A percentile compares a stretch with the other conserved stretches of the same genome.
These are phyloP conservation scores for Onychostoma macrolepis DNA, from an alignment of 2,113 vertebrate genomes.

Conservation along the genomic window DNA sequence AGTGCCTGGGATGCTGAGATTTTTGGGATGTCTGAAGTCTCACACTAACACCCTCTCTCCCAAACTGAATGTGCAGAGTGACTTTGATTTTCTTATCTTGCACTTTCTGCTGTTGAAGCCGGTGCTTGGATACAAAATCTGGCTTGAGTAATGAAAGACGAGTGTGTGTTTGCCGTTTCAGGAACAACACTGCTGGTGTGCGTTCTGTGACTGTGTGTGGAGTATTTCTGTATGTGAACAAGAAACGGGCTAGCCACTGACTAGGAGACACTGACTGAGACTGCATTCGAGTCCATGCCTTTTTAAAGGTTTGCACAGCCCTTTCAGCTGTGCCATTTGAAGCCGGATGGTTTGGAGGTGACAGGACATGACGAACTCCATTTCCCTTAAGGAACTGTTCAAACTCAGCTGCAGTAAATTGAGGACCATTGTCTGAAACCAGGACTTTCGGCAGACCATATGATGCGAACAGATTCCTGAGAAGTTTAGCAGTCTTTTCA, in stretches of 20 bases:
- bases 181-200: slow-evolving; percentile 24
- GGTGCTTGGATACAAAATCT: slow-evolving; percentile 10
- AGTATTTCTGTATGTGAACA: slow-evolving; percentile 19
- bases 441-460: slow-evolving; percentile 18
- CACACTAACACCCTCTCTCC: slow-evolving; percentile 30
- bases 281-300: not conserved
- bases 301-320: not conserved
- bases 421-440: slow-evolving; percentile 34
- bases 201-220: slow-evolving; percentile 24
- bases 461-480: slow-evolving; percentile 17
- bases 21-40: slow-evolving; percentile 22
- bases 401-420: not conserved
- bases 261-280: not conserved
- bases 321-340: not conserved
- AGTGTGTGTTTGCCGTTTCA: not conserved
- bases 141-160: slow-evolving; percentile 6
- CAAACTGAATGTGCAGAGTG: not conserved
- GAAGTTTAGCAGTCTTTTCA: not conserved
- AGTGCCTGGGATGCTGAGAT: slow-evolving; percentile 6
- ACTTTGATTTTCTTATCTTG: slow-evolving; percentile 18
- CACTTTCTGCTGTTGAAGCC: slow-evolving; percentile 27
- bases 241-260: not conserved
- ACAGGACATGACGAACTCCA: not conserved
- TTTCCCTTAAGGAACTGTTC: not conserved
- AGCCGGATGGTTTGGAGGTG: not conserved